Conservation (phyloP, 2,797 vertebrate genomes). For the Etheostoma perlongum region DNA sequence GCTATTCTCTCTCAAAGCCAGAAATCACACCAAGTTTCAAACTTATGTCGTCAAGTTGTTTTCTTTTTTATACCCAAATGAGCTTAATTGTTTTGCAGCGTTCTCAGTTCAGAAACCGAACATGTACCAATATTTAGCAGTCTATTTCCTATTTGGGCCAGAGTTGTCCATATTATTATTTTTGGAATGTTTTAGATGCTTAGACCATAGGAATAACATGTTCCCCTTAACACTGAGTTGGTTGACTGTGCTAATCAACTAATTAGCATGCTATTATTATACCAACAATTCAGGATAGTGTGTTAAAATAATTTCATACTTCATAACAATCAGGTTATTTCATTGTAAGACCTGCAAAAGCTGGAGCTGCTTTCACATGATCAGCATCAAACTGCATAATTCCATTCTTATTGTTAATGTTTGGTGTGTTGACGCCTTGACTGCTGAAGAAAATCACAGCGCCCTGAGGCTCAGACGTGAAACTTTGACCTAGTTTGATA, state of each 20-base stretch:
- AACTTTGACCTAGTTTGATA: slow-evolving; percentile 16
- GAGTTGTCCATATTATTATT: no score
- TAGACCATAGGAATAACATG: no score
- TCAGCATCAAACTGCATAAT: slow-evolving; percentile 18
- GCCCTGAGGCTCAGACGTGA: background rate
- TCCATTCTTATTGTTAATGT: slow-evolving; percentile 20
- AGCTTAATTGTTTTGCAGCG: no score
- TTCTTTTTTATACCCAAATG: no score
- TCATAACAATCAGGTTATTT: background rate
- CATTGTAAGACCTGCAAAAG: background rate
- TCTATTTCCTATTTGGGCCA: no score
- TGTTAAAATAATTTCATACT: background rate
- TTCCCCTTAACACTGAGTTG: background rate
- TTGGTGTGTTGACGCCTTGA: background rate
- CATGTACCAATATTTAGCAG: no score
- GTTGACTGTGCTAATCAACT: background rate
- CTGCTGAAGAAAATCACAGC: background rate
- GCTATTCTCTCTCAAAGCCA: no score
- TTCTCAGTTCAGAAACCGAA: no score
- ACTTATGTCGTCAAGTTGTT: no score
- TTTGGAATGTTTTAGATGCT: no score
- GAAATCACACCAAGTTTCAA: no score
- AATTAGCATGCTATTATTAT: background rate
- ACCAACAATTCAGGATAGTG: background rate
- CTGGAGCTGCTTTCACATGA: slow-evolving; percentile 38